phyloP scores from a whole-genome alignment of 2,797 vertebrate genomes.

The Lutjanus argentimaculatus region DNA sequence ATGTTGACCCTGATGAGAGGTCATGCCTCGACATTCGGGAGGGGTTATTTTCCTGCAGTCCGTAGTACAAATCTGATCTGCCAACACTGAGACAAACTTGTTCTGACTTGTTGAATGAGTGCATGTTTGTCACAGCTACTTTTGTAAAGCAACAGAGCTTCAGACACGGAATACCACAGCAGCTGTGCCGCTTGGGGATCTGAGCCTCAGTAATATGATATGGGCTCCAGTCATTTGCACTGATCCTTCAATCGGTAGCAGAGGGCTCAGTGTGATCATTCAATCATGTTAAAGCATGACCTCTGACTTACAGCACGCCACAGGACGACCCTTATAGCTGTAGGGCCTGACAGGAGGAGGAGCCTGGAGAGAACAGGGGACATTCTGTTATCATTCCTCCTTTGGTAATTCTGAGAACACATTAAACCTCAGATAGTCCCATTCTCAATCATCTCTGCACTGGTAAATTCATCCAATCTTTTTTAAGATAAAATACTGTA shows the following conservation, averaged over 20 bases:
- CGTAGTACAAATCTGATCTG: constrained; percentile 21
- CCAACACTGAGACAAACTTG: constrained; percentile 14
- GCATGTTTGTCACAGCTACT: constrained; percentile 32
- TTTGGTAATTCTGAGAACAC: background rate
- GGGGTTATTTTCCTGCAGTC: background rate
- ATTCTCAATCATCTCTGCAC: background rate
- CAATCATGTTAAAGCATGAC: constrained; percentile 62
- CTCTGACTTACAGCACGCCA: constrained; percentile 33
- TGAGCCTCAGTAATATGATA: constrained; percentile 49
- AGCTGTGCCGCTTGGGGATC: constrained; percentile 46
- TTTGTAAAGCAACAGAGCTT: constrained; percentile 28
- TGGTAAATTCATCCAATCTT: background rate
- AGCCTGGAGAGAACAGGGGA: background rate
- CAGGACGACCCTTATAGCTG: background rate
- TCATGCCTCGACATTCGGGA: constrained; percentile 49
- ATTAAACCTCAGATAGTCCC: background rate
- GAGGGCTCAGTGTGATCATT: constrained; percentile 46
- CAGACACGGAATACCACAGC: constrained; percentile 46
- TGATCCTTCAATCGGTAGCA: constrained; percentile 54
- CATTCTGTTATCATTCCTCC: background rate
- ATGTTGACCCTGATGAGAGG: constrained; percentile 44
- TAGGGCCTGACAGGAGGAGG: background rate
- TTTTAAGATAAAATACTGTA: background rate
- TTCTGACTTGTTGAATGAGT: constrained; percentile 34
- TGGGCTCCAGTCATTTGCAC: constrained; percentile 44